Conservation (phyloP, 2,797 vertebrate genomes). For the Microctenopoma stevenorrisi region DNA sequence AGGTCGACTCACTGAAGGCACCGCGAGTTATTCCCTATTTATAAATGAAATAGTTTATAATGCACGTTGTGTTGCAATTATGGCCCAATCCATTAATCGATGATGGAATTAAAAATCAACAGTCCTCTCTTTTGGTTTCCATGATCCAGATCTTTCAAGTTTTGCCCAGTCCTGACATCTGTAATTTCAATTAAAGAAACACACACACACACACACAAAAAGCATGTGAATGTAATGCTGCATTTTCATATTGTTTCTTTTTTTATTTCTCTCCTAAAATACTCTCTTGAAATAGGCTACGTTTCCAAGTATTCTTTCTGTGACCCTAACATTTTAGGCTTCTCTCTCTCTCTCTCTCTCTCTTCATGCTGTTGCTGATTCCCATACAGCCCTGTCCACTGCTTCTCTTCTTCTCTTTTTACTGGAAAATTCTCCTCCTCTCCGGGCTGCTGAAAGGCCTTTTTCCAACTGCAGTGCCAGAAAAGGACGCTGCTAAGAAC, state of each 20-base stretch:
- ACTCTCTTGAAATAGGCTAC: neutral
- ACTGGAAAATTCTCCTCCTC: conserved; percentile 73
- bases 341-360: conserved; percentile 51
- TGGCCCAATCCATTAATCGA: conserved; percentile 17
- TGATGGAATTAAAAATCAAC: neutral
- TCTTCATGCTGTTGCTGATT: conserved; percentile 54
- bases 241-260: conserved; percentile 10
- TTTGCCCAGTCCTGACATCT: neutral
- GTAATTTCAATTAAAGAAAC: neutral
- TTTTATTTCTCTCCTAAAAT: neutral
- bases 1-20: too few relatives aligned
- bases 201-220: too few relatives aligned
- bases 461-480: conserved; percentile 77
- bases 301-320: conserved; percentile 8
- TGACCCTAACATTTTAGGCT: conserved; percentile 35
- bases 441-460: conserved; percentile 70
- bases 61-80: neutral
- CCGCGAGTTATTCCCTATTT: neutral
- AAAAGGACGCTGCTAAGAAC: conserved; percentile 77
- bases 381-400: conserved; percentile 62
- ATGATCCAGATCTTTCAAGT: neutral
- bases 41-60: neutral
- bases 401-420: conserved; percentile 68
- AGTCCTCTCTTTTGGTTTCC: neutral
- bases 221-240: neutral